Base-by-base conservation (phyloP, 2,888 invertebrate genomes). In the Macaria notata region DNA sequence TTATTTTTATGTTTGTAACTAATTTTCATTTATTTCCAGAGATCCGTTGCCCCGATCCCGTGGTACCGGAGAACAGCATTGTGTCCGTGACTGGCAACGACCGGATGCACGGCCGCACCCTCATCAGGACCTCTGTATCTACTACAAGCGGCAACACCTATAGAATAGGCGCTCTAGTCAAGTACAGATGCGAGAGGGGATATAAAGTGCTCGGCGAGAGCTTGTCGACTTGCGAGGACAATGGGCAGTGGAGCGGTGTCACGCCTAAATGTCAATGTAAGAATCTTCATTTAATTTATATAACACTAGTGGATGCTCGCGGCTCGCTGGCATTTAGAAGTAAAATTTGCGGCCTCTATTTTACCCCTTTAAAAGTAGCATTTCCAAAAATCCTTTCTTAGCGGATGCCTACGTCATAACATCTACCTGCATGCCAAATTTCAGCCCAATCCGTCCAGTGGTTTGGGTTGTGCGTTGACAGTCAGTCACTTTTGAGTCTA, bases 21-120 rank as follows among this genome's bases (percentile, higher is more conserved):
- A 36, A 6, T 7, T 36, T 36, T 1, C 7, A 36, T 3, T 33
- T 9, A 1, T 77, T 81, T 63, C 0, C 81, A 96, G 97, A 98
- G 91, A 96, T 98, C 65, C 94, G 98, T 53, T 98, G 98, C 73
- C 93, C 95, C 0, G 97, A 97, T 72, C 98, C 98, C 0, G 87
- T 94, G 3, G 89, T 97, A 33, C 96, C 98, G 0, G 94, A 95
- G 33, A 97, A 97, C 79, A 96, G 97, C 63, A 96, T 97, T 30
- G 92, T 97, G 0, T 97, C 97, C 0, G 96, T 98, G 38, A 97
- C 97, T 0, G 97, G 97, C 51, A 98, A 98, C 78, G 98, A 98
- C 79, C 93, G 98, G 50, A 95, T 96, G 93, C 97, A 97, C 75
- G 97, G 97, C 0, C 93, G 97, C 31, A 97, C 97, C 0, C 86